phyloP scores from a whole-genome alignment of 2,888 invertebrate species.

The Napeogenes sylphis region DNA sequence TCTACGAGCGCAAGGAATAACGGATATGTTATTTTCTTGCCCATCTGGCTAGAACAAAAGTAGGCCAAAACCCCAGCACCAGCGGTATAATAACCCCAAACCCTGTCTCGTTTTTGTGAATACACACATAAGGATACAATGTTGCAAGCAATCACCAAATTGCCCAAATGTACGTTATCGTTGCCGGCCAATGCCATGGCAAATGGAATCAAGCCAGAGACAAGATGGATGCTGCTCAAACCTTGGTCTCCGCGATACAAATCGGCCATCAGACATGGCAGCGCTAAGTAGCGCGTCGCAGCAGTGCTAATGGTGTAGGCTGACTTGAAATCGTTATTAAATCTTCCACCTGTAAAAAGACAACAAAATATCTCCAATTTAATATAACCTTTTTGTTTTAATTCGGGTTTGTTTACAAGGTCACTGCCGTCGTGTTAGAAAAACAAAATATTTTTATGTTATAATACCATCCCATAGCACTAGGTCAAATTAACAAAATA shows the following conservation, averaged over 20 bases:
- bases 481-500: neutral
- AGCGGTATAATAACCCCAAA: conserved; percentile 62
- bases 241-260: conserved; percentile 43
- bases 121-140: conserved; percentile 52
- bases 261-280: conserved; percentile 64
- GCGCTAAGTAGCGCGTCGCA: conserved; percentile 54
- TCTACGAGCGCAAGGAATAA: conserved; percentile 54
- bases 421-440: too few relatives aligned
- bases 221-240: conserved; percentile 47
- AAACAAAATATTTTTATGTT: too few relatives aligned
- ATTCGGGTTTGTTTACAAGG: too few relatives aligned
- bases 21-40: conserved; percentile 51
- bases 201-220: conserved; percentile 61
- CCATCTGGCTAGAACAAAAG: conserved; percentile 42
- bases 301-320: conserved; percentile 48
- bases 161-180: conserved; percentile 50
- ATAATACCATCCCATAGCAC: too few relatives aligned
- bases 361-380: neutral
- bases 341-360: conserved; percentile 45
- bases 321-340: conserved; percentile 49
- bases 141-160: conserved; percentile 53
- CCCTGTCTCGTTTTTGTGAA: conserved; percentile 41
- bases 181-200: conserved; percentile 47
- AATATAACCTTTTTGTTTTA: neutral
- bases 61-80: conserved; percentile 53